Evolutionary conservation across 2,113 vertebrate genomes (phyloP).

Genomic region (Mormoops blainvillei): DNA sequence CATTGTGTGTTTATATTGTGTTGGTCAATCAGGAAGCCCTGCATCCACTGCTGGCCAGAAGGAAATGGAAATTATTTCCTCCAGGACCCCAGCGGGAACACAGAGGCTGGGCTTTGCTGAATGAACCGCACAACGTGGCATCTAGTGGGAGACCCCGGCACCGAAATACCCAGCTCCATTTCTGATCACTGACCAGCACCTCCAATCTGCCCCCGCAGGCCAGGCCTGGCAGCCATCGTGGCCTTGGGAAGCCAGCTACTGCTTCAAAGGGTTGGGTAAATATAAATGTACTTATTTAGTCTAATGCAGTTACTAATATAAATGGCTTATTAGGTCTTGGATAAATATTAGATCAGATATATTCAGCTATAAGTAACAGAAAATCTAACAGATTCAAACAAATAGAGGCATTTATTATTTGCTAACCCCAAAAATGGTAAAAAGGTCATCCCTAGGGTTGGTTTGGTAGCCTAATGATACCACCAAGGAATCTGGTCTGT

Average conservation of each 20-base stretch:
- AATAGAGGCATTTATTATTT: background rate
- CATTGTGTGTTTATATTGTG: background rate
- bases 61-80: constrained; percentile 15
- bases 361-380: background rate
- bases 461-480: background rate
- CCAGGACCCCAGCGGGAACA: background rate
- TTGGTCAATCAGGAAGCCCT: background rate
- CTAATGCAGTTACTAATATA: background rate
- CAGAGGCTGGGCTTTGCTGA: background rate
- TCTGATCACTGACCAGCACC: background rate
- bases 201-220: background rate
- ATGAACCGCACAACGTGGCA: background rate
- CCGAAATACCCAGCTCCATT: background rate
- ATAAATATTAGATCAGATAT: background rate
- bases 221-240: background rate
- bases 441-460: background rate
- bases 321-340: background rate
- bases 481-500: background rate
- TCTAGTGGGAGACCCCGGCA: background rate
- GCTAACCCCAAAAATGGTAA: background rate
- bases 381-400: constrained; percentile 1
- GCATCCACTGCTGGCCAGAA: background rate
- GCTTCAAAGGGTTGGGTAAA: background rate
- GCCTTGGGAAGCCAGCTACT: background rate
- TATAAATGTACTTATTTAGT: background rate